Conservation (phyloP, 2,113 vertebrate species). For the Oryzias javanicus region DNA sequence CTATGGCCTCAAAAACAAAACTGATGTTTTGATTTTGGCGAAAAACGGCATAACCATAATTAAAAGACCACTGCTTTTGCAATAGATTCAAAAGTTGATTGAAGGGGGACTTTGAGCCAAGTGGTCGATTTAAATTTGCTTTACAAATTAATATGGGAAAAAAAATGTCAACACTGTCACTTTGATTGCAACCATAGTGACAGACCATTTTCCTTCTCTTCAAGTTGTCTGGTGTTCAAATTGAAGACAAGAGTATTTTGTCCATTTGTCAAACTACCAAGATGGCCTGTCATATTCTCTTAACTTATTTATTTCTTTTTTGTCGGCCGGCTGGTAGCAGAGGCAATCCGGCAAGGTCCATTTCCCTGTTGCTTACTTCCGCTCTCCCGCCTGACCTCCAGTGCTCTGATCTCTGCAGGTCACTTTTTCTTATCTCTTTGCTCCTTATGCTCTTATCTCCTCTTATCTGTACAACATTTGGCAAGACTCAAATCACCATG, state of each 20-base stretch:
- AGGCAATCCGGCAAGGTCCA: slow-evolving; percentile 37
- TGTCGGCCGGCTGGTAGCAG: background rate
- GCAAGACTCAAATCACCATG: slow-evolving; percentile 61
- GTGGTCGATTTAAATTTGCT: background rate
- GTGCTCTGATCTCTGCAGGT: slow-evolving; percentile 64
- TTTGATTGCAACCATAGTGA: slow-evolving; percentile 8
- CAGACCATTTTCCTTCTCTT: slow-evolving; percentile 2
- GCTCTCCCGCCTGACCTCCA: slow-evolving; percentile 61
- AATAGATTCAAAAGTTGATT: too few species aligned
- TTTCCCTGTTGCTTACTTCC: slow-evolving; percentile 54
- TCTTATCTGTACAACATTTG: slow-evolving; percentile 67
- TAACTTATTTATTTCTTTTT: background rate
- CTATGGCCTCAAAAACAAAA: too few species aligned
- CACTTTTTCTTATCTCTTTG: slow-evolving; percentile 66
- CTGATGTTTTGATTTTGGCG: too few species aligned
- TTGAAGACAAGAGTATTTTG: slow-evolving; percentile 21
- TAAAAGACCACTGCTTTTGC: too few species aligned
- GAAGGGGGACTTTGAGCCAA: background rate
- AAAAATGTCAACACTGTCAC: background rate
- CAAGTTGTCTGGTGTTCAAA: slow-evolving; percentile 20
- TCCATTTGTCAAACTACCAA: slow-evolving; percentile 7
- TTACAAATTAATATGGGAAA: background rate
- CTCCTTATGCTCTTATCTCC: slow-evolving; percentile 70
- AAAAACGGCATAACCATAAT: too few species aligned
- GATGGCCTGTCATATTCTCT: slow-evolving; percentile 8